Evolutionary conservation across 2,888 invertebrate genomes (phyloP).

Genomic region (Agrilus mali): DNA sequence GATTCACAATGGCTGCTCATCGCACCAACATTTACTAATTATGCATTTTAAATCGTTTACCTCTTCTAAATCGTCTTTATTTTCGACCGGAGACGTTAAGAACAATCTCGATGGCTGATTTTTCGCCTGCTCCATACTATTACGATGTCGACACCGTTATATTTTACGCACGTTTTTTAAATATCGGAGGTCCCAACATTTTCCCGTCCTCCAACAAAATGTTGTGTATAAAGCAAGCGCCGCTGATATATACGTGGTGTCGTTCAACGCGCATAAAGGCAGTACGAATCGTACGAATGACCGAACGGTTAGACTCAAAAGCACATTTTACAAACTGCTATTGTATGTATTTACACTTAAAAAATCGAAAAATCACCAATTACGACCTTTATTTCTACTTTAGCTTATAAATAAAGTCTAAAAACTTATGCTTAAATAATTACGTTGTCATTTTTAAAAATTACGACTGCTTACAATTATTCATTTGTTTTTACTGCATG

Average conservation of each 20-base stretch:
- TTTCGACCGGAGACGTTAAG: constrained; percentile 70
- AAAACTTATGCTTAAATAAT: background rate
- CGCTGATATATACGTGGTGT: constrained; percentile 32
- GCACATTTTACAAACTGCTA: too few species aligned
- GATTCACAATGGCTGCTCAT: constrained; percentile 41
- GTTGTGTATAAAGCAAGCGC: constrained; percentile 35
- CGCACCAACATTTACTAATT: constrained; percentile 36
- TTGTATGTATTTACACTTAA: too few species aligned
- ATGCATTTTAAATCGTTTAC: constrained; percentile 47
- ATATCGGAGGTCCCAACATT: constrained; percentile 49
- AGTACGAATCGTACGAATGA: constrained; percentile 20
- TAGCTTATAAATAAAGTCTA: background rate
- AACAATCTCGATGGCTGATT: constrained; percentile 61
- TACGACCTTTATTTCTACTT: background rate
- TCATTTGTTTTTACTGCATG: background rate
- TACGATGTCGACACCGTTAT: constrained; percentile 38
- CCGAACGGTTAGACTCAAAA: constrained; percentile 8
- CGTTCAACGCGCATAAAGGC: constrained; percentile 19
- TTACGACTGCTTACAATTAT: background rate
- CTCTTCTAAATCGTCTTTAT: constrained; percentile 85
- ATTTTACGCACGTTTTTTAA: constrained; percentile 43
- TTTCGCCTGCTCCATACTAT: constrained; percentile 47
- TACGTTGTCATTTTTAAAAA: constrained; percentile 1
- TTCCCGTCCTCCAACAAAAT: constrained; percentile 39
- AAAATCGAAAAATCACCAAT: background rate